Evolutionary conservation across 2,113 vertebrate genomes (phyloP).

Genomic region (Engraulis encrasicolus): DNA sequence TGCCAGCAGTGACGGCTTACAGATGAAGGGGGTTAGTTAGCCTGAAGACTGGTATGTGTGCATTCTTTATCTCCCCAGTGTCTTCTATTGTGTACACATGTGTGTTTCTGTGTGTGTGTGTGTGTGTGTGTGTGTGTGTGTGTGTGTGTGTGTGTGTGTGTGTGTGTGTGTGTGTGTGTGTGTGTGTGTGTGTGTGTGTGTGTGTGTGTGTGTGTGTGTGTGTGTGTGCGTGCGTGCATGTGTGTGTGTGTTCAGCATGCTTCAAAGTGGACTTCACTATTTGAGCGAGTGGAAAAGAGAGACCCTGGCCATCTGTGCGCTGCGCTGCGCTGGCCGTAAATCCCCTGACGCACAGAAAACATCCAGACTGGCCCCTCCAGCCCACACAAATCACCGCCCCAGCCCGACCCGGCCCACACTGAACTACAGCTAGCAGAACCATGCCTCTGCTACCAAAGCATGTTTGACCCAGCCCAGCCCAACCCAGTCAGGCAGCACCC

Average conservation of each 20-base stretch:
- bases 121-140: not conserved
- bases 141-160: not conserved
- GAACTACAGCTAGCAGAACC: no score
- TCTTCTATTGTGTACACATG: not conserved
- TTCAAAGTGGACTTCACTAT: not conserved
- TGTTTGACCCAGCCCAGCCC: no score
- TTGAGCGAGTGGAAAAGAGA: slow-evolving; percentile 3
- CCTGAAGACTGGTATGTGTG: not conserved
- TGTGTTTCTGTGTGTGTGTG: not conserved
- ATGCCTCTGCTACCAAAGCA: slow-evolving; percentile 31
- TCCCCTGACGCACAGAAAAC: slow-evolving; percentile 40
- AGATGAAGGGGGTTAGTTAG: not conserved
- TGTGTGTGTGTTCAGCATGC: not conserved
- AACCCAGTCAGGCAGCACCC: slow-evolving; percentile 29
- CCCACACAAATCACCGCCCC: slow-evolving; percentile 22
- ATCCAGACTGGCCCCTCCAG: slow-evolving; percentile 23
- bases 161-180: not conserved
- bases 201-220: not conserved
- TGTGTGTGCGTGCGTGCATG: no score
- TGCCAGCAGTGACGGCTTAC: not conserved
- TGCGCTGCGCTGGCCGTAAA: slow-evolving; percentile 47
- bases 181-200: no score
- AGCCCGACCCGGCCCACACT: not conserved
- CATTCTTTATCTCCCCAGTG: not conserved
- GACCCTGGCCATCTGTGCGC: slow-evolving; percentile 42